Evolutionary conservation across 2,888 invertebrate genomes (phyloP), one percentile per base, ranked within the genome.

Genomic region (Heliothis peltigera): DNA sequence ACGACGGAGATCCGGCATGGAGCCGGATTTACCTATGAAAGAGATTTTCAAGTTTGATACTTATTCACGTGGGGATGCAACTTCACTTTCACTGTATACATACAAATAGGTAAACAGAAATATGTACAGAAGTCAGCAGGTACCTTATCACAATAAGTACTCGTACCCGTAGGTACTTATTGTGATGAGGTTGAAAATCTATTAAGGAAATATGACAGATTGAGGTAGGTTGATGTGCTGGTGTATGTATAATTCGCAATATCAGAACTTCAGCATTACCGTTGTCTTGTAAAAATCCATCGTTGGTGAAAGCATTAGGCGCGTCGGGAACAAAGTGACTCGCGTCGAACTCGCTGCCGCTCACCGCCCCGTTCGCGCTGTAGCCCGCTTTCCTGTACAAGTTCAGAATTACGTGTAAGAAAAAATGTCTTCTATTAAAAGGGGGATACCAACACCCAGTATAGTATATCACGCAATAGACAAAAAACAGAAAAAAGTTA

Each of bases 311-410:
- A 1, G 95, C 95, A 7, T 82, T 86, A 7, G 93, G 90, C 0
- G 93, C 89, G 46, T 94, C 95, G 0, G 95, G 93, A 4, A 95
- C 91, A 74, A 90, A 95, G 72, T 95, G 95, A 71, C 95, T 95
- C 47, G 95, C 95, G 62, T 95, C 95, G 66, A 95, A 95, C 83
- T 95, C 95, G 58, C 95, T 95, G 17, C 95, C 95, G 55, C 95
- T 93, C 7, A 91, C 91, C 3, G 89, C 88, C 0, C 87, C 90
- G 0, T 89, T 90, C 17, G 80, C 84, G 12, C 81, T 81, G 73
- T 91, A 93, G 8, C 92, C 92, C 0, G 87, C 85, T 70, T 91
- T 92, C 78, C 93, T 93, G 83, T 32, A 77, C 35, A 56, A 21
- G 0, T 21, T 1, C 0, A 12, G 70, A 42, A 19, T 32, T 1